These are phyloP conservation scores for Pteronotus mesoamericanus DNA, from an alignment of 2,797 vertebrate species.

Conservation along the genomic window DNA sequence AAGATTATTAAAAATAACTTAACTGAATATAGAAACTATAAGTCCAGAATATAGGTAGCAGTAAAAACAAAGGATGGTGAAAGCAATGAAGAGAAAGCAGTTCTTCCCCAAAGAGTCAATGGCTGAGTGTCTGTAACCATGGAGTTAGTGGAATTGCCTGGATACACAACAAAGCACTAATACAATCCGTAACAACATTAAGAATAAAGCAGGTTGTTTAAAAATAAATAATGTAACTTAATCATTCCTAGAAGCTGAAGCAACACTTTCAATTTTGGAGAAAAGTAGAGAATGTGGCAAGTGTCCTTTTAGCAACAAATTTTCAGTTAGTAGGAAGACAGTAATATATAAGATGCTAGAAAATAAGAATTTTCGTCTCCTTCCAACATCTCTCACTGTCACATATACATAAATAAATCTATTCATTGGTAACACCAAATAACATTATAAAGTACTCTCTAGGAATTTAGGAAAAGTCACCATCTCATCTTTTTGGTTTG, in stretches of 20 bases:
- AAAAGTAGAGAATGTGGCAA: slow-evolving; percentile 1
- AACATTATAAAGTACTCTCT: neutral
- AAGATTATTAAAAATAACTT: slow-evolving; percentile 40
- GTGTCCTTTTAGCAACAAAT: slow-evolving; percentile 12
- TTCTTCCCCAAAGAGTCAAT: slow-evolving; percentile 21
- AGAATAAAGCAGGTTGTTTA: neutral
- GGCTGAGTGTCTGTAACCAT: neutral
- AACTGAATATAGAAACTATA: neutral
- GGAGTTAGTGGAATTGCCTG: neutral
- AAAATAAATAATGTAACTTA: slow-evolving; percentile 24
- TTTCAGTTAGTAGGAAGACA: neutral
- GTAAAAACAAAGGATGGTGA: slow-evolving; percentile 24
- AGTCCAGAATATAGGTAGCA: neutral
- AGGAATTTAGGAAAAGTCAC: slow-evolving; percentile 8
- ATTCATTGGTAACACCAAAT: neutral
- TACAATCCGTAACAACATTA: neutral
- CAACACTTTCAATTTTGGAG: neutral
- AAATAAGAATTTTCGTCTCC: slow-evolving; percentile 3
- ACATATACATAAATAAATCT: slow-evolving; percentile 28
- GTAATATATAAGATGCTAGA: neutral
- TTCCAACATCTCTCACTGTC: neutral
- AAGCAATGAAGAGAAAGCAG: slow-evolving; percentile 20
- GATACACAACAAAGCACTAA: slow-evolving; percentile 30
- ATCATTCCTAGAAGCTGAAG: slow-evolving; percentile 11
- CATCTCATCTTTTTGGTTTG: slow-evolving; percentile 21